phyloP scores from a whole-genome alignment of 2,888 invertebrate genomes.

The Entomobrya proxima region DNA sequence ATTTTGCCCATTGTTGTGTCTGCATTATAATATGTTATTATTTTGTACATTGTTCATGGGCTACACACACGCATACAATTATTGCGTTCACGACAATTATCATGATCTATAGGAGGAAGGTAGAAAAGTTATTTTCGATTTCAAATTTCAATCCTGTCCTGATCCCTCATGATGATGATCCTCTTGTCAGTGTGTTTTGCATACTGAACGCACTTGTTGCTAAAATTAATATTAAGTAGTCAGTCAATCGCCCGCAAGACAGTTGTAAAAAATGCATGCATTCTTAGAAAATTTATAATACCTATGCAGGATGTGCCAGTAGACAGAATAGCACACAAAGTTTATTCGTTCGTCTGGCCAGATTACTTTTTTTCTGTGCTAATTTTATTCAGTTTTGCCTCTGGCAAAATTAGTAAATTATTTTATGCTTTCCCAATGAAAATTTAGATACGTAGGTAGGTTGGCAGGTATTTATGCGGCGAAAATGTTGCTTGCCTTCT shows the following conservation, averaged over 20 bases:
- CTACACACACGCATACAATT: too few relatives aligned
- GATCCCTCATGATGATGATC: background rate
- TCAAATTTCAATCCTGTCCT: background rate
- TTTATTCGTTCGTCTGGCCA: background rate
- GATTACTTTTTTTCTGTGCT: conserved; percentile 17
- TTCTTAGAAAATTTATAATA: too few relatives aligned
- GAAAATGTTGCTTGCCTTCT: background rate
- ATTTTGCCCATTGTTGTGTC: background rate
- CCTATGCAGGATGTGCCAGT: too few relatives aligned
- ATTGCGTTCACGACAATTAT: background rate
- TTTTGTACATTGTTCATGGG: too few relatives aligned
- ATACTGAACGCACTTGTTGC: background rate
- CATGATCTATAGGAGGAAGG: background rate
- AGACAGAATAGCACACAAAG: background rate
- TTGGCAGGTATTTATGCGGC: background rate
- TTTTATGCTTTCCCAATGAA: background rate
- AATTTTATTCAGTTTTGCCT: conserved; percentile 17
- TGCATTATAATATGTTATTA: background rate
- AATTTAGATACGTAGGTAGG: too few relatives aligned
- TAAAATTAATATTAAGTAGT: background rate
- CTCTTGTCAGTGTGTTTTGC: background rate
- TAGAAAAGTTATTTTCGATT: too few relatives aligned
- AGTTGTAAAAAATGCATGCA: too few relatives aligned
- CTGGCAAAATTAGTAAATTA: background rate
- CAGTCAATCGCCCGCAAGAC: background rate